A percentile compares a stretch with the other conserved stretches of the same genome.
phyloP scores from a whole-genome alignment of 1,140 invertebrate genomes.

The Plectrocnemia conspersa region DNA sequence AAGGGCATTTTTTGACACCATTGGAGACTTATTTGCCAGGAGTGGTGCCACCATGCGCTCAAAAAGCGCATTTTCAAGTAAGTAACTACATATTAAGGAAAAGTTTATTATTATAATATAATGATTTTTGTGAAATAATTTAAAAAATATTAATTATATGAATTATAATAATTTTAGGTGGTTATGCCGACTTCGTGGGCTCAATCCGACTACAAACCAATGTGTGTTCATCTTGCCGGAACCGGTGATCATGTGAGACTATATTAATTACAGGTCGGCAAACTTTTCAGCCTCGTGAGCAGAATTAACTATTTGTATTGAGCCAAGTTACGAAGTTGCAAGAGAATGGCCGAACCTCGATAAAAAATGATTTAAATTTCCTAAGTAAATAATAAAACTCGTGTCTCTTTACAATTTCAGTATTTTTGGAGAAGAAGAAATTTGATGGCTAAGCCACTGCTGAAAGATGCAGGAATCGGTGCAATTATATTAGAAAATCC shows the following conservation, averaged over 20 bases:
- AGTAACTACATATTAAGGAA: background rate
- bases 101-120: background rate
- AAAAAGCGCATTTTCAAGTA: conserved; percentile 67
- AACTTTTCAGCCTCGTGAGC: no score
- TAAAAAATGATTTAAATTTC: no score
- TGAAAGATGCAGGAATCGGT: conserved; percentile 86
- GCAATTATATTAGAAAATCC: conserved; percentile 97
- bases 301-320: no score
- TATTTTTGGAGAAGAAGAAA: conserved; percentile 87
- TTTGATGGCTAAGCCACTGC: conserved; percentile 83
- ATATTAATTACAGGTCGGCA: conserved; percentile 17
- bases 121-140: background rate
- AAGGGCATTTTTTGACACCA: conserved; percentile 87
- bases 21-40: conserved; percentile 77
- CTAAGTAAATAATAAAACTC: no score
- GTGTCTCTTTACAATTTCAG: no score
- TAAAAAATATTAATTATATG: background rate
- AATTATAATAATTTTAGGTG: conserved; percentile 53
- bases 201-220: conserved; percentile 65
- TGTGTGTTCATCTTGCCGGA: conserved; percentile 92
- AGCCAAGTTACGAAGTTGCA: no score
- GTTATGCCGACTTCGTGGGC: conserved; percentile 79
- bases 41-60: conserved; percentile 78
- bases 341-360: no score
- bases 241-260: conserved; percentile 94